Base-by-base conservation (phyloP, 1,140 invertebrate genomes). In the Drosophila murphyi region DNA sequence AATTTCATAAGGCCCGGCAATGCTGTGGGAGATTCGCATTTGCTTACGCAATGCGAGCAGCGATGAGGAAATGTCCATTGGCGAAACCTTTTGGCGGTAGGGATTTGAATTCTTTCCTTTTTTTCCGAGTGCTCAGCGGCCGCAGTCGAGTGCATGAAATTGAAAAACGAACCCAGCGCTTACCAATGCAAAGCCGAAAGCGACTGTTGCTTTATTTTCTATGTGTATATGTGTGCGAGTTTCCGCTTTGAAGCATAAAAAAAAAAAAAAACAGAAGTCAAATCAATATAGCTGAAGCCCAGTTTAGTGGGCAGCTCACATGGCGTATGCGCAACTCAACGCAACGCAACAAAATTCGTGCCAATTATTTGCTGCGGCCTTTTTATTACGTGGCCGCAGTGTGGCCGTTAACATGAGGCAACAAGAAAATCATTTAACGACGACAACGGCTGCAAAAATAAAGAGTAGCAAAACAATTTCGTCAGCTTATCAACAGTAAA, bases 401-500 rank as follows among this genome's bases (percentile, higher is more conserved):
- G 68, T 75, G 80, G 76, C 57, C 64, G 72, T 80, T 80, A 72
- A 50, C 73, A 57, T 52, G 54, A 54, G 68, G 68, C 48, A 43
- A 45, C 48, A 51, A 47, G 43, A 57, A 50, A 54, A 76, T 54
- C 74, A 60, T 78, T 78, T 79, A 73, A 73, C 71, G 69, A 39
- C 67, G 12, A 50, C 10, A 43, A 10, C 10, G 34, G 8, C 39
- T 20, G 51, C 32, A 55, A 37, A 55, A 47, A 55, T 29, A 28
- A 61, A 34, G 43, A 50, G 43, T 50, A 72, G 57, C 61, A 72
- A 79, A 77, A 83, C 80, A 79, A 83, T 83, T 83, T 83, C 83
- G 76, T 83, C 81, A 83, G 80, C 80, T 83, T 83, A 83, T 80
- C 79, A 83, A 83, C 81, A 83, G 80, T 76, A 83, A 83, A 83